A percentile compares a stretch with the other conserved stretches of the same genome.
Evolutionary conservation across 1,140 invertebrate genomes (phyloP).

Genomic region (Drosophila lowei): DNA sequence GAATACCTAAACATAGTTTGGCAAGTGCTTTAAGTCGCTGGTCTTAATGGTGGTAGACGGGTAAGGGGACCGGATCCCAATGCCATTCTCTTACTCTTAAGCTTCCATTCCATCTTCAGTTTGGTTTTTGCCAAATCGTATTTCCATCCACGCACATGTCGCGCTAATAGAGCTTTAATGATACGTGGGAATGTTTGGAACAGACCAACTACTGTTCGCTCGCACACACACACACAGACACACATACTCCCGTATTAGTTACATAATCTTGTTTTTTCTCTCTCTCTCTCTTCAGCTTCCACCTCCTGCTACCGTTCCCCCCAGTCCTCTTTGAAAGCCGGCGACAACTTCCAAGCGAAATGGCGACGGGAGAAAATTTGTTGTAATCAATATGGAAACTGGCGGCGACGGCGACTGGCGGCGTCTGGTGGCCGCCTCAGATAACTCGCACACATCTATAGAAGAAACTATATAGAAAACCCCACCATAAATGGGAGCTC

Average conservation of each 20-base stretch:
- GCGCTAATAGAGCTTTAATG: constrained; percentile 41
- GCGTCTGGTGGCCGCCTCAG: constrained; percentile 70
- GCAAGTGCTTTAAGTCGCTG: no score
- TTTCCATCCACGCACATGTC: constrained; percentile 23
- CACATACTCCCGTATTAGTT: constrained; percentile 25
- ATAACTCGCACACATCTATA: constrained; percentile 55
- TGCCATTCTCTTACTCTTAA: no score
- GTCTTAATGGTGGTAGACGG: no score
- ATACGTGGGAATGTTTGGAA: constrained; percentile 31
- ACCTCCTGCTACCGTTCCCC: constrained; percentile 38
- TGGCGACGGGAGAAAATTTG: constrained; percentile 72
- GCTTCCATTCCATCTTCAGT: no score
- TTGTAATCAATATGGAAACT: constrained; percentile 79
- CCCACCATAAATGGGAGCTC: constrained; percentile 21
- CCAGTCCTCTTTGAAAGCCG: constrained; percentile 10
- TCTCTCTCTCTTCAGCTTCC: constrained; percentile 46
- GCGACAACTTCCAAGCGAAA: constrained; percentile 57
- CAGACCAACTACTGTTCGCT: constrained; percentile 31
- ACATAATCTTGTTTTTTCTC: constrained; percentile 44
- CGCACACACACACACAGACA: constrained; percentile 4
- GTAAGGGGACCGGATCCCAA: no score
- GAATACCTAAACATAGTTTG: no score
- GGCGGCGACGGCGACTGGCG: constrained; percentile 14
- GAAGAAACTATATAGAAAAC: neutral
- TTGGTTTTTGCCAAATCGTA: constrained; percentile 26